Evolutionary conservation across 2,113 vertebrate genomes (phyloP), one percentile per base, ranked within the genome.

Genomic region (Macroglossus sobrinus): DNA sequence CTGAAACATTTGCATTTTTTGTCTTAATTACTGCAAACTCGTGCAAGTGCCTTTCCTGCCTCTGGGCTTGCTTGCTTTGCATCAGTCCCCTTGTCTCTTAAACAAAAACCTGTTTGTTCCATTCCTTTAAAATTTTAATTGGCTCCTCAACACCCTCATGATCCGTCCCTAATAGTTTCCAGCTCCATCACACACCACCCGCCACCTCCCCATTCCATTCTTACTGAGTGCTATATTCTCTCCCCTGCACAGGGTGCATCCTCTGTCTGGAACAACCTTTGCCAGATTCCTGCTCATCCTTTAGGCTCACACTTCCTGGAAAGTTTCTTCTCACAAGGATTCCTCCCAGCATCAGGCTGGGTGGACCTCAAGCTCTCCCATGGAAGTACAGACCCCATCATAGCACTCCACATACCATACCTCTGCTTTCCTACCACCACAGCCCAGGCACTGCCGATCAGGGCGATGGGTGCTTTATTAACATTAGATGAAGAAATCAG

Each of bases 221-320:
- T 12, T 40, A 4, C 59, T 1, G 2, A 50, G 3, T 14, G 47
- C 47, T 50, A 2, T 3, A 3, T 5, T 10, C 10, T 47, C 22
- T 8, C 53, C 22, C 71, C 10, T 0, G 0, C 0, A 0, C 0
- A 45, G 13, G 19, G 4, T 0, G 1, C 4, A 50, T 21, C 40
- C 26, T 71, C 30, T n/a, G 2, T 19, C 66, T 24, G 26, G 13
- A n/a, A 26, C 19, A 28, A 6, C 16, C 19, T 26, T 33, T 4
- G 24, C 19, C 24, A 0, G 50, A 33, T 33, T 74, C 80, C 81
- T n/a, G 35, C 22, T 57, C 33, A 16, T 3, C 19, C 3, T 40
- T 86, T 35, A 16, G 57, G 53, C 63, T 45, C 63, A 9, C 0
- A 1, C 11, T 90, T 9, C 57, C n/a, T 7, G n/a, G 38, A 38